These are phyloP conservation scores for Coilia nasus DNA, from an alignment of 2,797 vertebrate genomes.

Conservation along the genomic window DNA sequence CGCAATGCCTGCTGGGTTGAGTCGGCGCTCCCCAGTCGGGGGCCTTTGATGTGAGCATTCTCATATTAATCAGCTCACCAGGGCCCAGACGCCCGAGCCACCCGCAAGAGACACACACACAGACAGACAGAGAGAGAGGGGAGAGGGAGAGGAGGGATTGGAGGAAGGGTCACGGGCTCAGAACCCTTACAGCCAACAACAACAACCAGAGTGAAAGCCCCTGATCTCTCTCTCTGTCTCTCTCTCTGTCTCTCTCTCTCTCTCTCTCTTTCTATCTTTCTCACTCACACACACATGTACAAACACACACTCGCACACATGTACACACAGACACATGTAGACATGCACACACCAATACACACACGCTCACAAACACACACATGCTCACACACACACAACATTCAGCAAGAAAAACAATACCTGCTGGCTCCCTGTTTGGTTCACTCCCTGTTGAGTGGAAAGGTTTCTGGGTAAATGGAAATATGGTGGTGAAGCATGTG, in stretches of 20 bases:
- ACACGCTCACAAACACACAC: neutral
- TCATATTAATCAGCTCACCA: conserved; percentile 41
- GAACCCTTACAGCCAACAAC: no score
- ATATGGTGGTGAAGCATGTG: neutral
- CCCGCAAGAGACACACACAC: neutral
- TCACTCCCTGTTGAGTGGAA: conserved; percentile 8
- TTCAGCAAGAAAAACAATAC: neutral
- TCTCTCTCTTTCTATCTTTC: no score
- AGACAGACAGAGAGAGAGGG: no score
- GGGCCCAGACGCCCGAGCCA: neutral
- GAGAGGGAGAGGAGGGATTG: no score
- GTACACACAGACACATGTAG: no score
- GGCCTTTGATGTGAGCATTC: conserved; percentile 38
- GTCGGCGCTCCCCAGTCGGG: neutral
- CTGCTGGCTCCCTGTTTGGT: conserved; percentile 5
- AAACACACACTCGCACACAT: no score
- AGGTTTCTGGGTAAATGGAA: neutral
- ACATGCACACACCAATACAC: neutral
- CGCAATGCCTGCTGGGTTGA: conserved; percentile 29
- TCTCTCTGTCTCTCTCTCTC: no score
- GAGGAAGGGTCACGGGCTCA: no score
- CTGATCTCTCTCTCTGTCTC: no score
- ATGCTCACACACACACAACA: neutral
- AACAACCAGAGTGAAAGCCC: no score
- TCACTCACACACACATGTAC: no score